Conservation (phyloP, 2,888 invertebrate genomes). For the Morpho helenor region DNA sequence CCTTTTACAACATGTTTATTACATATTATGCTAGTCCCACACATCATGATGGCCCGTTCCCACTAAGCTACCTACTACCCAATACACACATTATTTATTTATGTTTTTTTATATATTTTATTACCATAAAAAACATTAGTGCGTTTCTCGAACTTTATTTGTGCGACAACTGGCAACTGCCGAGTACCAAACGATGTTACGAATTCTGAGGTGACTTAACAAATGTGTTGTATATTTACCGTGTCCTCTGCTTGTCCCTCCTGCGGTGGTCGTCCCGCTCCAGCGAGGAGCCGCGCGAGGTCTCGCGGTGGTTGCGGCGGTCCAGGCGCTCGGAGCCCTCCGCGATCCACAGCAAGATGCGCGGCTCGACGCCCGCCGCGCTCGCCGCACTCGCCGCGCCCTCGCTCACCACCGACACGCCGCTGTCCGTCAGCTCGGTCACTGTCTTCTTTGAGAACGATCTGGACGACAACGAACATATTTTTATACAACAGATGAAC, state of each 20-base stretch:
- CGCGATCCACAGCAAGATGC: slow-evolving; percentile 66
- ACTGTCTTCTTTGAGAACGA: slow-evolving; percentile 84
- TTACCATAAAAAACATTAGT: no score
- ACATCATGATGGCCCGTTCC: no score
- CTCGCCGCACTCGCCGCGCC: slow-evolving; percentile 46
- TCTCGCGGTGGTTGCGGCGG: slow-evolving; percentile 32
- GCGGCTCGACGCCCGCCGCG: slow-evolving; percentile 43
- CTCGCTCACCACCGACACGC: slow-evolving; percentile 86
- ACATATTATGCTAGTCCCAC: no score
- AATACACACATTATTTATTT: no score
- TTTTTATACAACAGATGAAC: no score
- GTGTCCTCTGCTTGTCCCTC: slow-evolving; percentile 24
- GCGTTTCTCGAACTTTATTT: no score
- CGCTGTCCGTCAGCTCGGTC: slow-evolving; percentile 87
- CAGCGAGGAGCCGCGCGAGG: slow-evolving; percentile 46
- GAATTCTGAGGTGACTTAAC: no score
- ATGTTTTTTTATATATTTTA: no score
- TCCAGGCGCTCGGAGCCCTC: slow-evolving; percentile 48
- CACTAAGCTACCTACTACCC: no score
- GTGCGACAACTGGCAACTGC: no score
- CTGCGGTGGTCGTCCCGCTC: slow-evolving; percentile 46
- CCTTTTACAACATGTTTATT: no score
- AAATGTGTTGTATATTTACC: slow-evolving; percentile 10
- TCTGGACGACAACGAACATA: slow-evolving; percentile 33
- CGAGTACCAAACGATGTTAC: no score